Base-by-base conservation (phyloP, 2,888 invertebrate species). In the Andrena bucephala region DNA sequence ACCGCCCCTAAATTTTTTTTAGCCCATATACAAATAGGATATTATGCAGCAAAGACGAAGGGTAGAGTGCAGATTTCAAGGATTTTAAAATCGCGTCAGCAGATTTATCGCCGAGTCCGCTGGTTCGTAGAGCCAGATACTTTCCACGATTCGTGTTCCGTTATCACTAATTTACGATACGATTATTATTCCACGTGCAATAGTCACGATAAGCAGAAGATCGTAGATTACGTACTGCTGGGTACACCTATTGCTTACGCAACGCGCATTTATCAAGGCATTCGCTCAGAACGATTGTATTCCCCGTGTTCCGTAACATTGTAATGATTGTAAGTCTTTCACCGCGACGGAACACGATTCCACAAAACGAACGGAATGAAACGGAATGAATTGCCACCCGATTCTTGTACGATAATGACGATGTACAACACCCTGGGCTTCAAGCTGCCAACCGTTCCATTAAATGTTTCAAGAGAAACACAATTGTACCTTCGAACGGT, bases 91-190 rank as follows among this genome's bases (percentile, higher is more conserved):
- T 68, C 60, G 2, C 27, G 10, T 6, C 2, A 7, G 2, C 20
- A 27, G 24, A 75, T 75, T 75, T 63, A 70, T 76, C 4, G 42
- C 48, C 31, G 24, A 10, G 42, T 1, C 33, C 48, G n/a, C 29
- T 20, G 65, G 8, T 59, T 33, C 4, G 5, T 50, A n/a, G 48
- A n/a, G 13, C 27, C 74, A 42, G 31, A 67, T 67, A 59, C 24
- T 54, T 67, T 72, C 73, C 36, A 76, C 59, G 27, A 57, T 69
- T 66, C 67, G 57, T 63, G 65, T 78, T 85, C 76, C 76, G 78
- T 87, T 86, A 87, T 87, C 86, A 71, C 69, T 78, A 81, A 87
- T 86, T 86, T 87, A 87, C 71, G 76, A 81, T 80, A 78, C 54
- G 63, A 65, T 80, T 78, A 75, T 86, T 78, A 77, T 62, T 70